Evolutionary conservation across 1,140 invertebrate species (phyloP).

Genomic region (Zelostemma sp.): DNA sequence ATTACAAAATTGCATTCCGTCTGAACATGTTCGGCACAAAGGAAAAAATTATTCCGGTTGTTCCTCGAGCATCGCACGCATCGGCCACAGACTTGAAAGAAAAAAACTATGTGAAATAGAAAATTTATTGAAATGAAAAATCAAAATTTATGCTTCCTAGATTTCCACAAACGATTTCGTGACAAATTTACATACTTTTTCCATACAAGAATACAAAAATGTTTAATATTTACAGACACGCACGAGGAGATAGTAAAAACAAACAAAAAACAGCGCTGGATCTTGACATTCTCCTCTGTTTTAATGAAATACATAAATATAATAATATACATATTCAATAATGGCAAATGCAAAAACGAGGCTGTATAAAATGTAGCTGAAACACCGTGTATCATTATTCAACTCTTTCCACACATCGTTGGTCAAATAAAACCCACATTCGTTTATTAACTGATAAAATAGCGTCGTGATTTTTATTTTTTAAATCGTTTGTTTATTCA

Average conservation of each 20-base stretch:
- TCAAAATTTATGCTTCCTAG: not conserved
- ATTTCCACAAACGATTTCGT: not conserved
- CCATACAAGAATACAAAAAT: no score
- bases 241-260: not conserved
- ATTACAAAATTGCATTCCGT: no score
- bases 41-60: no score
- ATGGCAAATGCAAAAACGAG: conserved; percentile 3
- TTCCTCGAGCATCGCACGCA: no score
- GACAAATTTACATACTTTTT: not conserved
- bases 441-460: conserved; percentile 55
- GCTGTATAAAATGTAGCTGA: conserved; percentile 7
- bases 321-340: conserved; percentile 12
- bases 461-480: conserved; percentile 40
- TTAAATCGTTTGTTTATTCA: conserved; percentile 52
- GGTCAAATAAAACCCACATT: conserved; percentile 66
- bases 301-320: not conserved
- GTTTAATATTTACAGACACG: not conserved
- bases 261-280: no score
- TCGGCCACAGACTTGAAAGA: no score
- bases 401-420: conserved; percentile 27
- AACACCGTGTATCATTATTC: not conserved
- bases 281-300: not conserved
- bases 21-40: no score
- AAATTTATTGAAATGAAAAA: not conserved
- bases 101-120: not conserved